phyloP scores from a whole-genome alignment of 1,140 invertebrate species.

The Rhopalosiphum padi region DNA sequence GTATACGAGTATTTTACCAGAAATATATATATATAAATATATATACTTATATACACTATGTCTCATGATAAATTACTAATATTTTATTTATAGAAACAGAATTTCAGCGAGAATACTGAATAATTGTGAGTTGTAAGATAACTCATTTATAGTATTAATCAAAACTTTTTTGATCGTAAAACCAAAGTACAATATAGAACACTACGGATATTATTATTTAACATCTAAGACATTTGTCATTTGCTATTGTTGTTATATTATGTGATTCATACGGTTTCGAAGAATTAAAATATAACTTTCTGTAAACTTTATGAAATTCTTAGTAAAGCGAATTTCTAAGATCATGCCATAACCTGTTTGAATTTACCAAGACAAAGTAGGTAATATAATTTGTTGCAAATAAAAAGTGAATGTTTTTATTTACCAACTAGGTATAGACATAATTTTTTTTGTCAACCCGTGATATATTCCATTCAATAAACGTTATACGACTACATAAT shows the following conservation, averaged over 20 bases:
- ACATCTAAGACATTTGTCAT: background rate
- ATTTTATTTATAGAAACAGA: background rate
- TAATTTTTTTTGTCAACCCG: too few relatives aligned
- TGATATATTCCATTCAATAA: background rate
- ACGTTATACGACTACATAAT: background rate
- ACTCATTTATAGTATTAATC: background rate
- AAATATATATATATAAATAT: too few relatives aligned
- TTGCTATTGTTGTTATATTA: background rate
- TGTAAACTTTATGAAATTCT: background rate
- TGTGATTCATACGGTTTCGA: background rate
- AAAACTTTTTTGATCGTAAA: slow-evolving; percentile 24
- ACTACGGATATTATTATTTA: background rate
- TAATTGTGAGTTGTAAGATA: background rate
- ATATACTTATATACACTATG: background rate
- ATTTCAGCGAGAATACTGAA: background rate
- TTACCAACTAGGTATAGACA: too few relatives aligned
- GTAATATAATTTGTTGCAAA: background rate
- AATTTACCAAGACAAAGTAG: background rate
- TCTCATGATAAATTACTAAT: background rate
- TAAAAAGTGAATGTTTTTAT: background rate
- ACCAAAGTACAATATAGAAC: background rate
- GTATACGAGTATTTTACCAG: background rate
- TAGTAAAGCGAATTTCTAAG: background rate
- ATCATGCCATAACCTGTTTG: too few relatives aligned
- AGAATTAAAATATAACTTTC: background rate